Evolutionary conservation across 2,888 invertebrate genomes (phyloP).

Genomic region (Onchidella celtica): DNA sequence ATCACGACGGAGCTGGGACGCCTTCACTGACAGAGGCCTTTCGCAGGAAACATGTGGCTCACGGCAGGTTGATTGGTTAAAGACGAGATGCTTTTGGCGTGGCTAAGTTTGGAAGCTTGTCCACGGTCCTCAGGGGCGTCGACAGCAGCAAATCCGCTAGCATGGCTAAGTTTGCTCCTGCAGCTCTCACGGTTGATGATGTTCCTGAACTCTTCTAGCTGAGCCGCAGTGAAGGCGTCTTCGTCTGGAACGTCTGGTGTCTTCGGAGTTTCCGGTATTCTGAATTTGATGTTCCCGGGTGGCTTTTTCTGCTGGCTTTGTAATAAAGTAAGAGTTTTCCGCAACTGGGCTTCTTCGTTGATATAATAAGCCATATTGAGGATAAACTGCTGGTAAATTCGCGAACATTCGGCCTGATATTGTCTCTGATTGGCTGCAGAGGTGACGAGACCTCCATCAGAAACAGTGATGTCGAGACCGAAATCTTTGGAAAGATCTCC

Average conservation of each 20-base stretch:
- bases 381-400: constrained; percentile 65
- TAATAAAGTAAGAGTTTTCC: constrained; percentile 12
- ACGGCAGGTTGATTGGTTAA: constrained; percentile 13
- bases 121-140: neutral
- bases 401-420: constrained; percentile 60
- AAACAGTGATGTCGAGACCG: constrained; percentile 69
- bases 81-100: neutral
- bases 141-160: constrained; percentile 4
- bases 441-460: constrained; percentile 62
- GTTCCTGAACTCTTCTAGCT: constrained; percentile 45
- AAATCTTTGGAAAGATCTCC: constrained; percentile 63
- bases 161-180: constrained; percentile 36
- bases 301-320: constrained; percentile 31
- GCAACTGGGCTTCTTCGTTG: constrained; percentile 56
- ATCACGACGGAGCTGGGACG: neutral
- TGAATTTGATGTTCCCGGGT: neutral
- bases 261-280: neutral
- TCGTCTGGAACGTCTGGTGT: constrained; percentile 31
- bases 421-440: constrained; percentile 63
- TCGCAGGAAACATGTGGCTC: constrained; percentile 45
- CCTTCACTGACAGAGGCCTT: constrained; percentile 23
- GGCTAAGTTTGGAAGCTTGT: neutral
- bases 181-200: constrained; percentile 35
- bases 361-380: constrained; percentile 62
- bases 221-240: constrained; percentile 44